Conservation (phyloP, 2,113 vertebrate species). For the Microcebus griseorufus region DNA sequence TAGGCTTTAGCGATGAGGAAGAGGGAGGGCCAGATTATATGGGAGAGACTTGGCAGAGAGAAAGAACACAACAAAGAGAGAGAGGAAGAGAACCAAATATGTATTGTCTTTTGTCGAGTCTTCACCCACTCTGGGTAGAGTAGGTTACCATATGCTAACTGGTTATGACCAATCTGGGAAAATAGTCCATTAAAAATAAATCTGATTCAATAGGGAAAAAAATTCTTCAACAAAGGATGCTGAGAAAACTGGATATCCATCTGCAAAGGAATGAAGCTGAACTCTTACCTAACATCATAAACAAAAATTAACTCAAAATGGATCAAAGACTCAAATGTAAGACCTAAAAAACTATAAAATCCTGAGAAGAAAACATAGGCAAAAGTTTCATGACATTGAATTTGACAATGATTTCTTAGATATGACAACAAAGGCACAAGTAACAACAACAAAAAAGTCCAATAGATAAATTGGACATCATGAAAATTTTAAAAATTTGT, state of each 20-base stretch:
- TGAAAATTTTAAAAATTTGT: neutral
- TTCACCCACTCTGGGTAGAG: neutral
- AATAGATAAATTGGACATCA: neutral
- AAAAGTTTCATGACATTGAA: neutral
- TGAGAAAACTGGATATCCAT: neutral
- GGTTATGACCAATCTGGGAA: neutral
- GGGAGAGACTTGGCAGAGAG: neutral
- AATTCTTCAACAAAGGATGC: neutral
- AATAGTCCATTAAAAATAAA: neutral
- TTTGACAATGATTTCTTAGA: neutral
- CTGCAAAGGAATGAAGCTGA: neutral
- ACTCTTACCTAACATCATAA: neutral
- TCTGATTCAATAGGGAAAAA: neutral
- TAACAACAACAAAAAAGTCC: neutral
- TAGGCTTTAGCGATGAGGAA: neutral
- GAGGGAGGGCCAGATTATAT: neutral
- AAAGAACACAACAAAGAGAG: neutral
- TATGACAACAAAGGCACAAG: neutral
- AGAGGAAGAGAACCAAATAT: neutral
- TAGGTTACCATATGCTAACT: rapidly evolving
- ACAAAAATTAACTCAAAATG: neutral
- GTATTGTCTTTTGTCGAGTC: rapidly evolving
- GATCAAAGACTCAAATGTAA: neutral
- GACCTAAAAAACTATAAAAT: neutral
- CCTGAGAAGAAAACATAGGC: neutral